phyloP scores from a whole-genome alignment of 1,140 invertebrate species.

The Trachymyrmex septentrionalis region DNA sequence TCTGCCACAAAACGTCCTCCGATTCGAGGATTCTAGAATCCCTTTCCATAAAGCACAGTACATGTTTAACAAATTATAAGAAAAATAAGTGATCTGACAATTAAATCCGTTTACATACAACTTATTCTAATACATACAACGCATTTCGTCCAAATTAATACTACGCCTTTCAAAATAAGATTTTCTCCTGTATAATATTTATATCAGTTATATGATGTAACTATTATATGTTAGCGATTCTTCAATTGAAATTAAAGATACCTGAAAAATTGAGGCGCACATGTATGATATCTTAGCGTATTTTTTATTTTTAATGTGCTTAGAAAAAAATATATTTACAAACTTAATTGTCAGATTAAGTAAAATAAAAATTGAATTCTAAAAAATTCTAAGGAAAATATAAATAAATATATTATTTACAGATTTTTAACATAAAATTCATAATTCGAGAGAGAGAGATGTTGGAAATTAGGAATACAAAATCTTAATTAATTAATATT shows the following conservation, averaged over 20 bases:
- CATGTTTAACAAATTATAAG: background rate
- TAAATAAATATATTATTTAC: slow-evolving; percentile 12
- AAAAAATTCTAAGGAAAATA: background rate
- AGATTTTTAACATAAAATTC: background rate
- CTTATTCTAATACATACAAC: background rate
- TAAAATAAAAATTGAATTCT: slow-evolving; percentile 20
- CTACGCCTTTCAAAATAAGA: background rate
- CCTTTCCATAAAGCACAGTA: slow-evolving; percentile 13
- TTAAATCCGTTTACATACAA: slow-evolving; percentile 8
- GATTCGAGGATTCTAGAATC: slow-evolving; percentile 32
- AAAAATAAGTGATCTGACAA: slow-evolving; percentile 8
- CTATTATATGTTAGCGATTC: background rate
- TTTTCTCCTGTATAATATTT: background rate
- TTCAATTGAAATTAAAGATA: background rate
- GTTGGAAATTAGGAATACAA: slow-evolving; percentile 5
- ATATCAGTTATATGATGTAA: background rate
- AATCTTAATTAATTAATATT: slow-evolving; percentile 1
- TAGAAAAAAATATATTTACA: background rate
- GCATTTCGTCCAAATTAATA: background rate
- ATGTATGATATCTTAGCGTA: background rate
- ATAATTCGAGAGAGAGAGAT: background rate
- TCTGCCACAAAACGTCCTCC: slow-evolving; percentile 41
- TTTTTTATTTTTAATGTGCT: background rate
- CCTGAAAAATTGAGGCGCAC: background rate
- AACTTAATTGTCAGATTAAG: slow-evolving; percentile 29